Conservation (phyloP, 2,797 vertebrate species). For the Alauda arvensis region DNA sequence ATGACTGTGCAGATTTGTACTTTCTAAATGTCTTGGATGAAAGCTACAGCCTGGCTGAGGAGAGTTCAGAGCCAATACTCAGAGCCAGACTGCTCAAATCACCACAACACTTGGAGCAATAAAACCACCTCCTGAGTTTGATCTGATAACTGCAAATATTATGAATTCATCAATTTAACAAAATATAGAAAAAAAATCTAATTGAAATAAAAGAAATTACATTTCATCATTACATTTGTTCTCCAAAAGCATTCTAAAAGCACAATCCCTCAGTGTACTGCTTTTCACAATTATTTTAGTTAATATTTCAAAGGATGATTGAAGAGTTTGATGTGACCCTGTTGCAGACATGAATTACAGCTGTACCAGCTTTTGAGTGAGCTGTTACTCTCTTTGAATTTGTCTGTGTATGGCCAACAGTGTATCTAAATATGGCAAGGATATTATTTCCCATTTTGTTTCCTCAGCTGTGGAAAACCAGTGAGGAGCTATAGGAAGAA, state of each 20-base stretch:
- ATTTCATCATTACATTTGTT: not conserved
- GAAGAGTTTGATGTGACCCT: not conserved
- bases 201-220: not conserved
- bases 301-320: not conserved
- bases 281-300: not conserved
- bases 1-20: not conserved
- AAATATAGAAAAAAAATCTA: not conserved
- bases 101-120: not conserved
- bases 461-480: not conserved
- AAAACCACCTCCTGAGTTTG: not conserved
- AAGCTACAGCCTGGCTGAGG: not conserved
- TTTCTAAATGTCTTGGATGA: not conserved
- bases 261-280: not conserved
- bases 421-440: not conserved
- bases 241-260: not conserved
- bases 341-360: not conserved
- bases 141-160: not conserved
- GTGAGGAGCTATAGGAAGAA: not conserved
- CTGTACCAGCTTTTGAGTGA: not conserved
- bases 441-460: not conserved
- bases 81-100: not conserved
- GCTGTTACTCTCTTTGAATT: not conserved
- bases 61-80: not conserved
- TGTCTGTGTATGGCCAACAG: not conserved
- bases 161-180: not conserved